phyloP scores from a whole-genome alignment of 2,888 invertebrate species.

The Malthinus seriepunctatus region DNA sequence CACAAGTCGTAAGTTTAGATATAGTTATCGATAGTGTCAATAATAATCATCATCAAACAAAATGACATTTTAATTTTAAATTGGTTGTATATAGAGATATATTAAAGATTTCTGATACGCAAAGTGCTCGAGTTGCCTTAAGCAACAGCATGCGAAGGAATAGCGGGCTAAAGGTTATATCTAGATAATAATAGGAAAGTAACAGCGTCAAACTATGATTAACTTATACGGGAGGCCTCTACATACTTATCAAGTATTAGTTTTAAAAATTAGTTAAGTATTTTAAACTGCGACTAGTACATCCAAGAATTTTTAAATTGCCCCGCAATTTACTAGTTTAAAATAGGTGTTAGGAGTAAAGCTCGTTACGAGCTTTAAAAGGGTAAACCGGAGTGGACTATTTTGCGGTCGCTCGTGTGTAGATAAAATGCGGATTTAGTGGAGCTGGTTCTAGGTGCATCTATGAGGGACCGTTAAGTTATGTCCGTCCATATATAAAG shows the following conservation, averaged over 20 bases:
- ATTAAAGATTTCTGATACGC: slow-evolving; percentile 17
- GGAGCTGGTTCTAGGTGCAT: too few relatives aligned
- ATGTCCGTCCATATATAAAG: background rate
- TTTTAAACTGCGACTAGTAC: background rate
- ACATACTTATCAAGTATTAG: slow-evolving; percentile 3
- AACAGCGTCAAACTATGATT: slow-evolving; percentile 7
- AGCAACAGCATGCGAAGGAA: slow-evolving; percentile 7
- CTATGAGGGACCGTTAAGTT: too few relatives aligned
- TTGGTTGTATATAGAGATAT: slow-evolving; percentile 3
- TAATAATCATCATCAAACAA: slow-evolving; percentile 14
- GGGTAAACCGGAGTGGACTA: too few relatives aligned
- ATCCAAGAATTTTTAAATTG: slow-evolving; percentile 5
- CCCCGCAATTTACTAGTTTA: background rate
- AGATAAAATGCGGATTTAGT: too few relatives aligned
- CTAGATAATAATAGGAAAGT: slow-evolving; percentile 13
- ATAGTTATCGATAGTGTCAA: slow-evolving; percentile 14
- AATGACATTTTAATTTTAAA: slow-evolving; percentile 20
- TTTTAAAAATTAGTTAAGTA: slow-evolving; percentile 4
- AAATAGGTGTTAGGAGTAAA: background rate
- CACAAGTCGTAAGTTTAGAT: slow-evolving; percentile 5
- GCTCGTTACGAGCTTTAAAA: too few relatives aligned
- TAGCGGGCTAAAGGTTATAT: slow-evolving; percentile 14
- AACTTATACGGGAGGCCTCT: slow-evolving; percentile 1
- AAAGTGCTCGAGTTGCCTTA: slow-evolving; percentile 11
- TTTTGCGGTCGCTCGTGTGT: too few relatives aligned